Conservation (phyloP, 2,113 vertebrate species). For the Daboia siamensis region DNA sequence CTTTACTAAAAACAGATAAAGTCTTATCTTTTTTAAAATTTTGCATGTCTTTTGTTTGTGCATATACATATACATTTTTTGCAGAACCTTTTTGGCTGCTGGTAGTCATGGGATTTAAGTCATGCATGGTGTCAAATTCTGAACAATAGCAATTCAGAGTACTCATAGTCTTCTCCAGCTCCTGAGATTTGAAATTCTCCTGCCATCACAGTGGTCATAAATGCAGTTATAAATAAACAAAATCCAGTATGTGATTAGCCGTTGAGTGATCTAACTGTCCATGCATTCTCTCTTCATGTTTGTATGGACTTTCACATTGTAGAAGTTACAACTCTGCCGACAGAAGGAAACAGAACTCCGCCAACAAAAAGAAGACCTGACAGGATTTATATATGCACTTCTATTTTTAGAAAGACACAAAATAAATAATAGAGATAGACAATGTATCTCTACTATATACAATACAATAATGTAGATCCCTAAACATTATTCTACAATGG, state of each 20-base stretch:
- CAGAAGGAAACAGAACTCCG: not conserved
- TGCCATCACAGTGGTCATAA: not conserved
- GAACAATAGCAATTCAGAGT: not conserved
- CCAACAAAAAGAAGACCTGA: not conserved
- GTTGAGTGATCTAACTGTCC: not conserved
- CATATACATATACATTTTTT: not conserved
- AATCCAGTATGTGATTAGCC: not conserved
- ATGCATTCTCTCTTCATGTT: not conserved
- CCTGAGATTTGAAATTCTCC: not conserved
- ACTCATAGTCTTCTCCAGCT: not conserved
- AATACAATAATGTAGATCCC: not conserved
- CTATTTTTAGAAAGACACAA: not conserved
- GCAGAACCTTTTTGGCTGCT: not conserved
- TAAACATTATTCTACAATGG: not conserved
- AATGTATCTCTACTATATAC: too few species aligned
- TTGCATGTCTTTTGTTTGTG: not conserved
- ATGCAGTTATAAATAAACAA: not conserved
- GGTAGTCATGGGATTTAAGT: not conserved
- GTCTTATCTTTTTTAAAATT: not conserved
- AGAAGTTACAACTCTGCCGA: not conserved
- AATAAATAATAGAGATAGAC: not conserved
- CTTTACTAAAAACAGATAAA: not conserved
- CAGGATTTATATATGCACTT: not conserved
- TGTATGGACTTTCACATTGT: not conserved
- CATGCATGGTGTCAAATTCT: not conserved